Percentiles rank a stretch among this genome's conserved stretches.
phyloP scores from a whole-genome alignment of 2,888 invertebrate species.

The Chrysotoxum bicinctum region DNA sequence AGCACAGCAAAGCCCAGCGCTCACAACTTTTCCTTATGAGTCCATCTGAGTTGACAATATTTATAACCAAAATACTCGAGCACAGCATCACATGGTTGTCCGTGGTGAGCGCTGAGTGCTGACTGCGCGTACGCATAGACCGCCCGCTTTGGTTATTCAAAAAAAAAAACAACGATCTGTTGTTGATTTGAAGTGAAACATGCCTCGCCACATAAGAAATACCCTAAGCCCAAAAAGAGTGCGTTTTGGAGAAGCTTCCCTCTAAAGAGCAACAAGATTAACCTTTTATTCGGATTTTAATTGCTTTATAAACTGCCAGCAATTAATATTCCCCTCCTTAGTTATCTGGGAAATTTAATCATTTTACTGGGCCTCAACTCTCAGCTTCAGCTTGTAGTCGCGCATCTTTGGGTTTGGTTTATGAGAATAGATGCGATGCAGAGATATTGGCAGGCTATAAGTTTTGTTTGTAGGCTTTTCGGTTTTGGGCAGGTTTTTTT shows the following conservation, averaged over 20 bases:
- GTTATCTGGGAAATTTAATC: conserved; percentile 70
- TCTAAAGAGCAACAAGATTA: conserved; percentile 51
- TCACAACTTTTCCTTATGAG: conserved; percentile 57
- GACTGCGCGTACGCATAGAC: background rate
- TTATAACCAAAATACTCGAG: conserved; percentile 64
- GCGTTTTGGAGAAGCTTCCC: conserved; percentile 39
- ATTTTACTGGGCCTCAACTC: conserved; percentile 9
- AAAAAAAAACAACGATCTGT: conserved; percentile 40
- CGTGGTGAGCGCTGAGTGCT: background rate
- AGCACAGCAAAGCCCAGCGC: background rate
- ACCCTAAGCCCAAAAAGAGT: conserved; percentile 12
- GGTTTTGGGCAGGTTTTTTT: conserved; percentile 18
- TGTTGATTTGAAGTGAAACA: conserved; percentile 68
- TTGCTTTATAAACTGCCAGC: conserved; percentile 72
- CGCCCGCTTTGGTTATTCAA: conserved; percentile 25
- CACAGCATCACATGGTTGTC: conserved; percentile 57
- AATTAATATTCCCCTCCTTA: conserved; percentile 60
- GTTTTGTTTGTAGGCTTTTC: conserved; percentile 33
- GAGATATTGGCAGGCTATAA: conserved; percentile 62
- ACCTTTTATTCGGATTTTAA: conserved; percentile 69
- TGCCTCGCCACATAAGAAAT: conserved; percentile 48
- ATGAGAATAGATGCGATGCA: conserved; percentile 46
- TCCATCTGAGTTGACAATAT: conserved; percentile 56
- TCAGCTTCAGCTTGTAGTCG: background rate
- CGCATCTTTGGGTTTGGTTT: conserved; percentile 33